These are phyloP conservation scores for Selene dorsalis DNA, from an alignment of 2,797 vertebrate genomes.

Conservation along the genomic window DNA sequence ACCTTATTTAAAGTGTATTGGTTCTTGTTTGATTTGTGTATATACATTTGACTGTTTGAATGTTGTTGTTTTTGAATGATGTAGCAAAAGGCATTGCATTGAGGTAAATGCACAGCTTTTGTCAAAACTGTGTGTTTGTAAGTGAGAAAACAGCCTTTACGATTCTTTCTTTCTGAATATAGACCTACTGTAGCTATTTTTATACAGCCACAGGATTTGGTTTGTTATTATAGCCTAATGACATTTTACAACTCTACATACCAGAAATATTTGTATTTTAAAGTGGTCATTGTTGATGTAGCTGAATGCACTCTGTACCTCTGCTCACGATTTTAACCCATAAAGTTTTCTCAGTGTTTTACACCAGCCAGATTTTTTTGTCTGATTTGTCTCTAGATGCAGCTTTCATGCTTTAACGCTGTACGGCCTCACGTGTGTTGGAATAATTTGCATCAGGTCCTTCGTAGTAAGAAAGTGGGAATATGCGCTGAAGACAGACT, in stretches of 20 bases:
- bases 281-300: constrained; percentile 34
- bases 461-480: background rate
- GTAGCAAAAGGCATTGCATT: constrained; percentile 1
- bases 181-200: constrained; percentile 45
- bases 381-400: constrained; percentile 31
- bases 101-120: constrained; percentile 13
- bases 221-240: constrained; percentile 48
- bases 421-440: background rate
- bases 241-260: constrained; percentile 45
- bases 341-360: constrained; percentile 48
- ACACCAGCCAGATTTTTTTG: constrained; percentile 21
- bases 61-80: constrained; percentile 36
- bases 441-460: background rate
- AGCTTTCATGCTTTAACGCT: background rate
- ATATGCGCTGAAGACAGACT: constrained; percentile 9
- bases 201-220: constrained; percentile 32
- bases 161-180: constrained; percentile 21
- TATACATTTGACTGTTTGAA: constrained; percentile 47
- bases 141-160: constrained; percentile 2
- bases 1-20: constrained; percentile 64
- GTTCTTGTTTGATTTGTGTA: constrained; percentile 56
- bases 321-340: constrained; percentile 39
- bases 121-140: constrained; percentile 22
- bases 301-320: constrained; percentile 53
- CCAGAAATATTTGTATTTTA: constrained; percentile 45